These are phyloP conservation scores for Coecobrya sp. DNA, from an alignment of 2,888 invertebrate species.

Conservation along the genomic window DNA sequence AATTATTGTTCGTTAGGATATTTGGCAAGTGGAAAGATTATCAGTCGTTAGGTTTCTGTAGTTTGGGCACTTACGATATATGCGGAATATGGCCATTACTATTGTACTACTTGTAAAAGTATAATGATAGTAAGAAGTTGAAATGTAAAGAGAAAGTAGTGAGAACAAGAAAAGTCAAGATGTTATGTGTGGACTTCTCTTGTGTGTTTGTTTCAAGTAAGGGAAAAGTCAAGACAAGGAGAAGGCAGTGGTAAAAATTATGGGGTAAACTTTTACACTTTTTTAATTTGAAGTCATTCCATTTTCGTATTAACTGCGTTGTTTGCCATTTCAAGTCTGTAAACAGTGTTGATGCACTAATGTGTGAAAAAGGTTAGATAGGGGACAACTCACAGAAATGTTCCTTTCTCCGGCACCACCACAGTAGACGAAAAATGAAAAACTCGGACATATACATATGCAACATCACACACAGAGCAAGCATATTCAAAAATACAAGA, in stretches of 20 bases:
- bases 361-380: conserved; percentile 46
- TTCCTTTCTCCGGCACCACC: too few relatives aligned
- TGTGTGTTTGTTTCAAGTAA: conserved; percentile 20
- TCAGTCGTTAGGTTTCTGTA: conserved; percentile 47
- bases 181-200: conserved; percentile 37
- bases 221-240: conserved; percentile 57
- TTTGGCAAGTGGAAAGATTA: conserved; percentile 80
- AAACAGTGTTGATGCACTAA: conserved; percentile 48
- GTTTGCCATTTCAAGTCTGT: conserved; percentile 30
- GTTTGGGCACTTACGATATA: background rate
- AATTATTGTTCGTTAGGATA: conserved; percentile 75
- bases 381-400: conserved; percentile 1
- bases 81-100: conserved; percentile 7
- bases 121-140: conserved; percentile 31
- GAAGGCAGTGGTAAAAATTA: conserved; percentile 71
- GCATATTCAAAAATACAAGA: too few relatives aligned
- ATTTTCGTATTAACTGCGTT: conserved; percentile 57
- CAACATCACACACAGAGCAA: too few relatives aligned
- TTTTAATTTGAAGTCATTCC: conserved; percentile 74
- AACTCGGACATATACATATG: too few relatives aligned
- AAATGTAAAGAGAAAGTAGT: conserved; percentile 18
- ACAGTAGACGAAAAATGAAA: too few relatives aligned
- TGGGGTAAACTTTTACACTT: conserved; percentile 78
- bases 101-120: background rate
- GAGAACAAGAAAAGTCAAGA: background rate